Base-by-base conservation (phyloP, 2,797 vertebrate species). In the Mus minutoides region DNA sequence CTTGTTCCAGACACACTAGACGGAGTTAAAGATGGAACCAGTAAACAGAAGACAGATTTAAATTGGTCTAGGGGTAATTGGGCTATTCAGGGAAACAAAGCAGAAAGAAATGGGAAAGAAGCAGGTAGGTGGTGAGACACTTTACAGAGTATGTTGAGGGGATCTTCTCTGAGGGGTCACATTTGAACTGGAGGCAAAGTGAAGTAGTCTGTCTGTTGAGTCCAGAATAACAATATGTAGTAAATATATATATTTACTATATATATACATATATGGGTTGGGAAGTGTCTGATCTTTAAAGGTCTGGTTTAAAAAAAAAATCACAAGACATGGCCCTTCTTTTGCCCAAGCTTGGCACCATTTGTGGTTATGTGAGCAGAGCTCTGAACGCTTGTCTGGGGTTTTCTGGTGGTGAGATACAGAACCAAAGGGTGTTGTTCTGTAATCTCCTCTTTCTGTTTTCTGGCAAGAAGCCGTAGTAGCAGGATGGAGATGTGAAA, bases 161-260 rank as follows among this genome's bases (percentile, higher is more conserved):
- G 92, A 43, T 26, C n/a, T 29, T 34, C 37, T 60, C 77, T 13
- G 56, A 85, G 77, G 29, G 31, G 14, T 76, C 22, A 60, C 73
- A 24, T 92, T 69, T 90, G n/a, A 96, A 85, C 40, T 92, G 78
- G 80, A 80, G 40, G 26, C 43, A 77, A n/a, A 84, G 85, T 58
- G 34, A 92, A 67, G 34, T 24, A 58, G 58, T 58, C 43, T 67
- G 9, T 26, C 52, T 60, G 34, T 71, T 69, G 62, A 91, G 89
- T 85, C 29, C 14, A 79, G 86, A 86, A 76, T 37, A 34, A 43
- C 12, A 56, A 56, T 31, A 46, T 46, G 43, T 46, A 46, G 43
- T 13, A 13, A 29, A 19, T 6, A 19, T 6, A 8, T 17, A 69
- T 19, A 46, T n/a, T n/a, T n/a, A n/a, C n/a, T 64, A 19, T 6